A percentile compares a stretch with the other conserved stretches of the same genome.
Conservation (phyloP, 1,140 invertebrate species). For the Trissolcus basalis region DNA sequence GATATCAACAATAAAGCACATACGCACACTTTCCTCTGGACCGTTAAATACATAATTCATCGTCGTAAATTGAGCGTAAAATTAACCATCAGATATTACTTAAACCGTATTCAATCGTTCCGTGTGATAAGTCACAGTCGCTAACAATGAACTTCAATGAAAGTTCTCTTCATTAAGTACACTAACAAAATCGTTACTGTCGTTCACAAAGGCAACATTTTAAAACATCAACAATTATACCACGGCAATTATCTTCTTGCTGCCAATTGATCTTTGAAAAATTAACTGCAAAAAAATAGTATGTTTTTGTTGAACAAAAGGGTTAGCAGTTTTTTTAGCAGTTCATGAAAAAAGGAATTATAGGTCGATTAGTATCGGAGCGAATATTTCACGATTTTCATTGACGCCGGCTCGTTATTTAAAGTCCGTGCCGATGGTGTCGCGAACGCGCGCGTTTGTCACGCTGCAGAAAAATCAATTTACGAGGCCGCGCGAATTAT, state of each 20-base stretch:
- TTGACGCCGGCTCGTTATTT: slow-evolving; percentile 12
- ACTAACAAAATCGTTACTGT: too few relatives aligned
- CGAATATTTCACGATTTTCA: background rate
- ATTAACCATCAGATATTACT: slow-evolving; percentile 42
- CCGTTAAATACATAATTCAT: slow-evolving; percentile 35
- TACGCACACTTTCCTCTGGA: background rate
- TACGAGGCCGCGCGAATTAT: slow-evolving; percentile 39
- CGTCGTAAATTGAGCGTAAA: slow-evolving; percentile 34
- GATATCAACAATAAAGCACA: slow-evolving; percentile 40
- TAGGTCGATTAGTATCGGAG: background rate
- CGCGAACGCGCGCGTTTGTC: slow-evolving; percentile 27
- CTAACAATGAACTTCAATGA: slow-evolving; percentile 42
- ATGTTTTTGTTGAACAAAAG: too few relatives aligned
- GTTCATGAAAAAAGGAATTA: too few relatives aligned
- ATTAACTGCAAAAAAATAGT: too few relatives aligned
- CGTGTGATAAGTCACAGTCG: slow-evolving; percentile 33
- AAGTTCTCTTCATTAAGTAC: slow-evolving; percentile 11
- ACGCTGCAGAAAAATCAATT: slow-evolving; percentile 45
- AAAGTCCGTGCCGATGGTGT: slow-evolving; percentile 5
- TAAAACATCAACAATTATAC: too few relatives aligned
- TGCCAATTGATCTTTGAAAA: too few relatives aligned
- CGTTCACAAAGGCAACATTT: too few relatives aligned
- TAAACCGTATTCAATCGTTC: slow-evolving; percentile 35
- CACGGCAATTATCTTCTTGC: too few relatives aligned
- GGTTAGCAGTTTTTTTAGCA: too few relatives aligned